A percentile compares a stretch with the other conserved stretches of the same genome.
Evolutionary conservation across 2,888 invertebrate species (phyloP).

Genomic region (Drosophila atripex): DNA sequence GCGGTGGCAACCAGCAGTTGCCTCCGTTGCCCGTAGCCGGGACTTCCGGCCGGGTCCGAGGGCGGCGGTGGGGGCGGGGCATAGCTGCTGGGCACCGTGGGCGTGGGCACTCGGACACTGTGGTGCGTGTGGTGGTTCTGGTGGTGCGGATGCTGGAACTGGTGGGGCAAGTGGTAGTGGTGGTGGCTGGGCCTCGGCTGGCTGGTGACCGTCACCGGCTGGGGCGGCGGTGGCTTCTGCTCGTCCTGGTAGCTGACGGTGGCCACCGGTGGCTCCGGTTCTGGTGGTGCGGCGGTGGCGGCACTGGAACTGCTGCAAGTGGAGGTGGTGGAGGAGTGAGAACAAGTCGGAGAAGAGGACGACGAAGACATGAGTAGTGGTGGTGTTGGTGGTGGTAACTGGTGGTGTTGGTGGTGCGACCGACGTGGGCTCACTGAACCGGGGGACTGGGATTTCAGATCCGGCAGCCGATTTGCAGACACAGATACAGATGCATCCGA

Average conservation of each 20-base stretch:
- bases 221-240: constrained; percentile 45
- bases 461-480: constrained; percentile 53
- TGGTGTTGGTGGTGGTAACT: neutral
- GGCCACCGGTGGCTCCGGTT: constrained; percentile 49
- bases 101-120: constrained; percentile 77
- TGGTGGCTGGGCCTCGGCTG: constrained; percentile 80
- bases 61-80: constrained; percentile 43
- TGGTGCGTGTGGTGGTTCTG: constrained; percentile 82
- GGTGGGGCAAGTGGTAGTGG: constrained; percentile 82
- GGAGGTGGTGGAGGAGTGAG: constrained; percentile 59
- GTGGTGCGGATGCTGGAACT: constrained; percentile 82
- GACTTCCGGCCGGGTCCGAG: constrained; percentile 39
- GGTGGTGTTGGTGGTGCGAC: constrained; percentile 41
- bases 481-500: constrained; percentile 17
- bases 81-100: constrained; percentile 78
- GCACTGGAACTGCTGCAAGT: constrained; percentile 43
- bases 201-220: constrained; percentile 50
- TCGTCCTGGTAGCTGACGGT: constrained; percentile 71
- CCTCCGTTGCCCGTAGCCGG: constrained; percentile 38
- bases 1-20: constrained; percentile 14
- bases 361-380: constrained; percentile 34
- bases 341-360: constrained; percentile 24
- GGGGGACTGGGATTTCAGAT: constrained; percentile 12
- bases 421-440: constrained; percentile 65
- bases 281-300: constrained; percentile 27